Percentiles rank a stretch among this genome's conserved stretches.
phyloP scores from a whole-genome alignment of 2,113 vertebrate species.

The Scopus umbretta region DNA sequence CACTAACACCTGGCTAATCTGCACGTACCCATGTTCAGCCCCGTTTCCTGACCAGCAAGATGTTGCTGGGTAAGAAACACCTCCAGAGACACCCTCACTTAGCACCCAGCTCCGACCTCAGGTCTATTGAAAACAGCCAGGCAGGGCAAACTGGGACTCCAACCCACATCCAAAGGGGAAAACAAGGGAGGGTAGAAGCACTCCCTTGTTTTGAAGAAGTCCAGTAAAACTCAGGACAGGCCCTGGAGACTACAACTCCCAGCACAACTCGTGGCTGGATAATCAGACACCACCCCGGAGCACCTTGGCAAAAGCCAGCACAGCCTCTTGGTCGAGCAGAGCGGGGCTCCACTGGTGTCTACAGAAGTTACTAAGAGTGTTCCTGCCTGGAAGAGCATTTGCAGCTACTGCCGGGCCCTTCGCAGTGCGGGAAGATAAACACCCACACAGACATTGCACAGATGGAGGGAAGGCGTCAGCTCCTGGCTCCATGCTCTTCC shows the following conservation, averaged over 20 bases:
- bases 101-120: neutral
- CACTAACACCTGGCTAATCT: neutral
- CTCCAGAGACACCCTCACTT: neutral
- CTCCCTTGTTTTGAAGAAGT: neutral
- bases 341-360: neutral
- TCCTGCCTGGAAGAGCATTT: neutral
- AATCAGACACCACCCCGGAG: neutral
- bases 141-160: neutral
- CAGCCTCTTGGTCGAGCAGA: neutral
- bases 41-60: neutral
- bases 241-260: neutral
- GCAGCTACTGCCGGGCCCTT: neutral
- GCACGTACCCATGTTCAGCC: neutral
- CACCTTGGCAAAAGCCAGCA: neutral
- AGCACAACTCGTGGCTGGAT: neutral
- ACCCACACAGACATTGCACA: neutral
- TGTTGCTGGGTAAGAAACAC: neutral
- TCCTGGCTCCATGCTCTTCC: neutral
- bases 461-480: slow-evolving; percentile 25
- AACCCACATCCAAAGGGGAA: neutral
- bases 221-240: neutral
- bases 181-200: neutral
- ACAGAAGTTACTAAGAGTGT: neutral
- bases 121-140: neutral
- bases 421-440: neutral